phyloP scores from a whole-genome alignment of 2,113 vertebrate genomes.

The Colaptes auratus region DNA sequence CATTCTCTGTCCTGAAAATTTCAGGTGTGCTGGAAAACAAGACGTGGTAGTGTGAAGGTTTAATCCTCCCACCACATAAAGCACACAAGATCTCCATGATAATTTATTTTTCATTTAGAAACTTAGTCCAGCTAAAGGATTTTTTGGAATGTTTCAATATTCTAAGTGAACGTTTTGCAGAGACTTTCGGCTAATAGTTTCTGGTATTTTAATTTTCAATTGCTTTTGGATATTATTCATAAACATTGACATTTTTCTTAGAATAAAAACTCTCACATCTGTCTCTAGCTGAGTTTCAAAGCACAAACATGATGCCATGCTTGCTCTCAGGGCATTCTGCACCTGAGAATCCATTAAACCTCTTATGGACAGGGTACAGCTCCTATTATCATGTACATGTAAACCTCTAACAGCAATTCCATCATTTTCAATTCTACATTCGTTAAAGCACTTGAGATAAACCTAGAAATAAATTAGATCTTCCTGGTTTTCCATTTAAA shows the following conservation, averaged over 20 bases:
- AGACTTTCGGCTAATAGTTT: background rate
- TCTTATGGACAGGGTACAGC: background rate
- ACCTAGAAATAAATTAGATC: background rate
- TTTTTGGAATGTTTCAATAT: background rate
- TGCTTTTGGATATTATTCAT: background rate
- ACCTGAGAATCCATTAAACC: background rate
- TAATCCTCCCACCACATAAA: too few species aligned
- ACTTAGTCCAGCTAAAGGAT: background rate
- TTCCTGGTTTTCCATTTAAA: background rate
- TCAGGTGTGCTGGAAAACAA: background rate
- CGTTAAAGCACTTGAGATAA: background rate
- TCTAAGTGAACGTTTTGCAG: background rate
- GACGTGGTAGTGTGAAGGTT: background rate
- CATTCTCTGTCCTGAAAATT: background rate
- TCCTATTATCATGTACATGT: background rate
- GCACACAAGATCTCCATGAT: background rate
- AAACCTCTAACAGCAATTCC: background rate
- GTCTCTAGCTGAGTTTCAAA: background rate
- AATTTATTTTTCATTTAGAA: background rate
- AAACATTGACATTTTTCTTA: background rate
- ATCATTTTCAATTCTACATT: background rate
- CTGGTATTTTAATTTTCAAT: background rate
- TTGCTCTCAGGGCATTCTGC: background rate
- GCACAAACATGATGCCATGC: background rate
- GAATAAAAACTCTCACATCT: background rate